Evolutionary conservation across 2,888 invertebrate genomes (phyloP), one percentile per base, ranked within the genome.

Genomic region (Spisula subtruncata): DNA sequence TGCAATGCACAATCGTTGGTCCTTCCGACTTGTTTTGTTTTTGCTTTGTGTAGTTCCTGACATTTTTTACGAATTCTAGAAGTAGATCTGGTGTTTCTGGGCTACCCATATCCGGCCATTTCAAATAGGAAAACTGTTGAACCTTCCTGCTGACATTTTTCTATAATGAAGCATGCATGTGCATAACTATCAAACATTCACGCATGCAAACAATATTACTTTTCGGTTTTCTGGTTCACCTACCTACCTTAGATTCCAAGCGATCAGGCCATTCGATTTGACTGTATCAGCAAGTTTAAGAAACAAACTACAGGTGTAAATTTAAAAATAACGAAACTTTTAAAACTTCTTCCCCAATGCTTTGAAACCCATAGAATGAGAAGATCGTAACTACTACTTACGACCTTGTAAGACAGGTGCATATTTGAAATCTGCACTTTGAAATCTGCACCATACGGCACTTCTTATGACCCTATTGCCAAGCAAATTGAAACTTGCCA

Each of bases 41-140:
- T 14, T 80, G 54, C 16, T 80, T 56, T 20, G 56, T 88, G 54
- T 96, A 95, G 97, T 97, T 92, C 83, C 97, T 97, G 87, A 98
- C 97, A 84, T 97, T 97, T 95, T 97, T 96, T 86, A 98, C 97
- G 94, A 98, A 98, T 91, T 97, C 97, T 12, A 98, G 96, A 96
- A 98, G 97, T 80, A 97, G 96, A 92, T 97, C 97, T 83, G 97
- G 97, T 89, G 97, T 97, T 90, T 97, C 97, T 6, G 96, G 98
- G 97, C 98, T 97, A 41, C 98, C 98, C 95, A 98, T 98, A 97
- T 98, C 98, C 16, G 98, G 98, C 98, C 98, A 98, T 90, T 98
- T 97, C 93, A 98, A 97, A 95, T 98, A 98, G 95, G 98, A 98
- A 95, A 98, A 97, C 96, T 98, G 98, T 32, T 97, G 97, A 32